These are phyloP conservation scores for Agelas oroides DNA, from an alignment of 37 sponge, comb jelly and placozoan genomes.

Conservation along the genomic window DNA sequence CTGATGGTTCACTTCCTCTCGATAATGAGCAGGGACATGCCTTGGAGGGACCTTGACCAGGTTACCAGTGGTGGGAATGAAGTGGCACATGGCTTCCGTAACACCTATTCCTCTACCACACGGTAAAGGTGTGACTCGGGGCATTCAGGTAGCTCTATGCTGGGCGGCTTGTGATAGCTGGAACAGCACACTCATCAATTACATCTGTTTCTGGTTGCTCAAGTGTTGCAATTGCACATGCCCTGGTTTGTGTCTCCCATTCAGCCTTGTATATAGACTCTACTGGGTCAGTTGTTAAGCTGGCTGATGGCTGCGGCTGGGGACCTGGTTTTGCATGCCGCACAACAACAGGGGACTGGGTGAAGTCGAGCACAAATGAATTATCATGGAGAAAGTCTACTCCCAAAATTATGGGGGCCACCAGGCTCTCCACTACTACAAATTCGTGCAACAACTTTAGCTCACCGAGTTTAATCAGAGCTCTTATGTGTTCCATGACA, in stretches of 20 bases:
- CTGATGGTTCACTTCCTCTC: slow-evolving; percentile 52
- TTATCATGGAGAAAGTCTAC: slow-evolving; percentile 58
- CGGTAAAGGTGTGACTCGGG: background rate
- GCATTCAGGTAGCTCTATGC: slow-evolving; percentile 12
- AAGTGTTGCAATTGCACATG: too few relatives aligned
- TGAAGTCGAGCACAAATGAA: slow-evolving; percentile 53
- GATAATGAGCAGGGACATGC: slow-evolving; percentile 56
- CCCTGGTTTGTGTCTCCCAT: too few relatives aligned
- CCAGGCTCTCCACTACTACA: slow-evolving; percentile 50
- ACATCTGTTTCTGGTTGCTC: slow-evolving; percentile 8
- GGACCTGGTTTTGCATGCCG: background rate
- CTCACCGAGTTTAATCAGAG: slow-evolving; percentile 27
- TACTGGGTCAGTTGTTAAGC: too few relatives aligned
- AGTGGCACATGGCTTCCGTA: slow-evolving; percentile 38
- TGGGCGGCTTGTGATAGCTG: too few relatives aligned
- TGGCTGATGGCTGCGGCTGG: too few relatives aligned
- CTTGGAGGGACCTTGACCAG: slow-evolving; percentile 60
- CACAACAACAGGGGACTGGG: slow-evolving; percentile 2
- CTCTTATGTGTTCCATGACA: slow-evolving; percentile 34
- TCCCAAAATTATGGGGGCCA: slow-evolving; percentile 65
- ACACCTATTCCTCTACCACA: slow-evolving; percentile 36
- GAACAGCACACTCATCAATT: slow-evolving; percentile 52
- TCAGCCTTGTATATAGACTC: too few relatives aligned
- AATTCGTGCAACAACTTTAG: slow-evolving; percentile 37
- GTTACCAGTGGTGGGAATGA: slow-evolving; percentile 37